Evolutionary conservation across 2,113 vertebrate genomes (phyloP).

Genomic region (Ahaetulla prasina): DNA sequence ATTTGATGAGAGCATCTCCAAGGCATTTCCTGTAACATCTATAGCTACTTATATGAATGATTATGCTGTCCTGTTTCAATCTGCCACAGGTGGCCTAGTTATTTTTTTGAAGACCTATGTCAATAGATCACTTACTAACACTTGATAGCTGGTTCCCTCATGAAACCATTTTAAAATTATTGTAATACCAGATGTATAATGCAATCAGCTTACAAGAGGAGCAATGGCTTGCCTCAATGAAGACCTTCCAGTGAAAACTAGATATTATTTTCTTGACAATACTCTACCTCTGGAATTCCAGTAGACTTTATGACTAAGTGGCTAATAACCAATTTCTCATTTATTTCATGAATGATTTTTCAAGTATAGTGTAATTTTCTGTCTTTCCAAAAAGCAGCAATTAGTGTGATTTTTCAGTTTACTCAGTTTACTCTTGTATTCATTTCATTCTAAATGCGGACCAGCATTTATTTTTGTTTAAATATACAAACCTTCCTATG

Average conservation of each 20-base stretch:
- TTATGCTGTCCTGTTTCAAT: not conserved
- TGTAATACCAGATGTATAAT: not conserved
- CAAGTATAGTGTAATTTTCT: not conserved
- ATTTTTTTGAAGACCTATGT: not conserved
- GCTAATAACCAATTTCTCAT: not conserved
- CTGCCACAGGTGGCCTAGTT: too few species aligned
- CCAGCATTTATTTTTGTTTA: not conserved
- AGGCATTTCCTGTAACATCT: not conserved
- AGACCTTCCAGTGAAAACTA: not conserved
- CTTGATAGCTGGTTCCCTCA: not conserved
- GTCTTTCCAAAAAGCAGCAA: not conserved
- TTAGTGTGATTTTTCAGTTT: not conserved
- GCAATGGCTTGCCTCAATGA: not conserved
- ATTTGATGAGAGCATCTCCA: not conserved
- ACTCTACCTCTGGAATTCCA: not conserved
- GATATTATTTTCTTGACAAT: not conserved
- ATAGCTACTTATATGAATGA: not conserved
- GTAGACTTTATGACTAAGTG: not conserved
- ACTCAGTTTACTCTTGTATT: not conserved
- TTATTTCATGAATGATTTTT: not conserved
- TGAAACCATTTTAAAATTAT: not conserved
- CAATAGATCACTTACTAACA: not conserved
- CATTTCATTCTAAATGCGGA: not conserved
- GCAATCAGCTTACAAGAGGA: not conserved
- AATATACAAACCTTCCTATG: not conserved